phyloP scores from a whole-genome alignment of 1,140 invertebrate genomes.

The Cardiocondyla obscurior region DNA sequence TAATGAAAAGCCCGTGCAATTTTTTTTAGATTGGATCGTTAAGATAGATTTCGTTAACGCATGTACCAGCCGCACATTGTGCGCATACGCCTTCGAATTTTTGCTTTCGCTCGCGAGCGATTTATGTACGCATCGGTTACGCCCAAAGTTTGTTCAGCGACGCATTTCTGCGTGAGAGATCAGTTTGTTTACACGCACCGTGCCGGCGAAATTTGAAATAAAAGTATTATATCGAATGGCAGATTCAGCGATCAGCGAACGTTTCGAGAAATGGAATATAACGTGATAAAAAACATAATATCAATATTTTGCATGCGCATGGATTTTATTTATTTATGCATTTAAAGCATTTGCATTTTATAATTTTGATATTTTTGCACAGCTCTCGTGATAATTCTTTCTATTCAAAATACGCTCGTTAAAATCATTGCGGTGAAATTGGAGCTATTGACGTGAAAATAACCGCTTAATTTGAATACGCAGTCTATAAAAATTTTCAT shows the following conservation, averaged over 20 bases:
- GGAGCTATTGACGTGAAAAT: neutral
- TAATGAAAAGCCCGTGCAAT: neutral
- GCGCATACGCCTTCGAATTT: slow-evolving; percentile 34
- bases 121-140: slow-evolving; percentile 63
- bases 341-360: neutral
- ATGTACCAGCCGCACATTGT: neutral
- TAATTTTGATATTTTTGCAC: neutral
- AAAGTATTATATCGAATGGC: neutral
- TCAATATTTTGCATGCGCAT: neutral
- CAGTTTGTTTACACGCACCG: slow-evolving; percentile 16
- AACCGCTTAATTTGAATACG: neutral
- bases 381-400: neutral
- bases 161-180: slow-evolving; percentile 53
- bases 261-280: neutral
- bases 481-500: neutral
- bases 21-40: neutral
- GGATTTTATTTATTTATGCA: slow-evolving; percentile 3
- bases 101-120: slow-evolving; percentile 23
- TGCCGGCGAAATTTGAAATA: slow-evolving; percentile 8
- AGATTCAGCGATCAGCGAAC: neutral
- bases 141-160: slow-evolving; percentile 68
- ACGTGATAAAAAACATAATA: neutral
- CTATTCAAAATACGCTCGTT: neutral
- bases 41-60: neutral
- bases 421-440: neutral